Conservation (phyloP, 2,888 invertebrate genomes). For the Eustalomyia histrio region DNA sequence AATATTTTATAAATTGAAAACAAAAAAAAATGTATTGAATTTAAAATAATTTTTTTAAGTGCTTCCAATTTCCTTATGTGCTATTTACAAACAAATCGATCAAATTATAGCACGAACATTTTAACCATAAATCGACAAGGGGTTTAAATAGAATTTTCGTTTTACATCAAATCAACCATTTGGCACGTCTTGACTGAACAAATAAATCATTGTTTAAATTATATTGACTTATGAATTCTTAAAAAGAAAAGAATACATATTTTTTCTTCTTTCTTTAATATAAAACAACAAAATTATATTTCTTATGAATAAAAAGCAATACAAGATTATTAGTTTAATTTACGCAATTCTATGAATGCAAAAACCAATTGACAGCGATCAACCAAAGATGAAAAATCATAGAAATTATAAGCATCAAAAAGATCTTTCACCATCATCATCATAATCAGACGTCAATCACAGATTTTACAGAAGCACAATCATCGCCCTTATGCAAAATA, state of each 20-base stretch:
- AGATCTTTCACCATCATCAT: background rate
- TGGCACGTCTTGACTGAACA: background rate
- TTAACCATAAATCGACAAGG: background rate
- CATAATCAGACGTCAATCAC: background rate
- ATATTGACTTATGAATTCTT: background rate
- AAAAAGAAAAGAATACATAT: background rate
- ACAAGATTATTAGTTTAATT: background rate
- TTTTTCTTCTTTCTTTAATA: background rate
- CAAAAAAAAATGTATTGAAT: no score
- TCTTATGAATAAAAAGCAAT: background rate
- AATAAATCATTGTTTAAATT: background rate
- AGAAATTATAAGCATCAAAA: background rate
- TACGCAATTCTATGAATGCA: background rate
- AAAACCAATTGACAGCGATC: background rate
- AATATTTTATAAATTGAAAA: no score
- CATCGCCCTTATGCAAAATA: background rate
- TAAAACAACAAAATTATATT: background rate
- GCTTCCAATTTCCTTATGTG: no score
- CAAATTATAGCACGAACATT: background rate
- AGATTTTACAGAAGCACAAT: background rate
- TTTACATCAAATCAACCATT: background rate
- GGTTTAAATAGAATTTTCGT: background rate
- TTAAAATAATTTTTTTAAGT: no score
- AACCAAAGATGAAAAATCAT: background rate
- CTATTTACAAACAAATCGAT: background rate